phyloP scores from a whole-genome alignment of 2,113 vertebrate species.

The Crotalus viridis region DNA sequence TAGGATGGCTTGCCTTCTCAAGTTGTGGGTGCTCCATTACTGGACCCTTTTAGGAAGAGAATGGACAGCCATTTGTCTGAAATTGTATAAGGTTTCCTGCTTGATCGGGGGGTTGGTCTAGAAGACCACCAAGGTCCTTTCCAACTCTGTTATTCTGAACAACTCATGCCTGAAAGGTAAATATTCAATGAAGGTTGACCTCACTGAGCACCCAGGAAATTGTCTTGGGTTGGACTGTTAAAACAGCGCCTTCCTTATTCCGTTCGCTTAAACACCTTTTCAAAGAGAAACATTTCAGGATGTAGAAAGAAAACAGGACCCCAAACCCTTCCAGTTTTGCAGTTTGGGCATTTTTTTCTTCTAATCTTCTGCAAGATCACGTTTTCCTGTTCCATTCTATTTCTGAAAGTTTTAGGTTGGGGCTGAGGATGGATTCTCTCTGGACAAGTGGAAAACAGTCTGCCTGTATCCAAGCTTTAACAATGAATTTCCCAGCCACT shows the following conservation, averaged over 20 bases:
- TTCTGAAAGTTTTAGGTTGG: conserved; percentile 14
- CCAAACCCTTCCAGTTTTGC: conserved; percentile 43
- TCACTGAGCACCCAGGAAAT: background rate
- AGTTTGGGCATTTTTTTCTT: conserved; percentile 44
- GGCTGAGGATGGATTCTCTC: conserved; percentile 42
- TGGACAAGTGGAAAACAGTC: conserved; percentile 32
- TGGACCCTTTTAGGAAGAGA: background rate
- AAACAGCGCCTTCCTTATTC: conserved; percentile 1
- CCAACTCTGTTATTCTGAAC: background rate
- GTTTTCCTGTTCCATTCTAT: conserved; percentile 15
- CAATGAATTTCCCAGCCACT: background rate
- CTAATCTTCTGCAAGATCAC: conserved; percentile 44
- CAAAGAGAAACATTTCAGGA: conserved; percentile 20
- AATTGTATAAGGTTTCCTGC: background rate
- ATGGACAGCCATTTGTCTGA: background rate
- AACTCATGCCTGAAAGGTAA: background rate
- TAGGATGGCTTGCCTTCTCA: background rate
- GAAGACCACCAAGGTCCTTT: background rate
- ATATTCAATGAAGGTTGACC: background rate
- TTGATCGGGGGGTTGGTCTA: background rate
- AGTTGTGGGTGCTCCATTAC: background rate
- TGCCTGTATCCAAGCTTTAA: background rate
- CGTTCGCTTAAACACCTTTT: conserved; percentile 16
- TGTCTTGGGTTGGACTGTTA: conserved; percentile 2
- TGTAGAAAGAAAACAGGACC: conserved; percentile 26